Percentiles rank a stretch among this genome's conserved stretches.
Conservation (phyloP, 2,888 invertebrate species). For the Pemphredon lugubris region DNA sequence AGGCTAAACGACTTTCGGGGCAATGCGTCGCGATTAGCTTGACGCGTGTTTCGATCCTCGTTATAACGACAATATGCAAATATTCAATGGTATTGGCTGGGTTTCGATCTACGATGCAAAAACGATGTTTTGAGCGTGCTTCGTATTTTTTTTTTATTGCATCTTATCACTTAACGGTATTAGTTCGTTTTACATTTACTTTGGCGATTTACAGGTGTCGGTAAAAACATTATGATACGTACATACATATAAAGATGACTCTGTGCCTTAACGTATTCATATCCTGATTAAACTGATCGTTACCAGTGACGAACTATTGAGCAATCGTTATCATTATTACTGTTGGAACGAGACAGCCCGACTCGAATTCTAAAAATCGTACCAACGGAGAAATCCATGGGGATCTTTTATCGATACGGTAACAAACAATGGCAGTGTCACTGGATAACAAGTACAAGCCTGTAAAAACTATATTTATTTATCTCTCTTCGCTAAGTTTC, state of each 20-base stretch:
- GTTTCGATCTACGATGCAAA: neutral
- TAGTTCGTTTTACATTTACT: constrained; percentile 32
- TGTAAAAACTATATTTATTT: too few species aligned
- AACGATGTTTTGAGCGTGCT: neutral
- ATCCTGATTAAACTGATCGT: constrained; percentile 17
- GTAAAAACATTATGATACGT: constrained; percentile 61
- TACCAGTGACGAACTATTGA: constrained; percentile 47
- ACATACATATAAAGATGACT: constrained; percentile 25
- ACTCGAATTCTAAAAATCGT: constrained; percentile 1
- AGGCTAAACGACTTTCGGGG: neutral
- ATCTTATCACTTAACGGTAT: constrained; percentile 43
- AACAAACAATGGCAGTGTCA: too few species aligned
- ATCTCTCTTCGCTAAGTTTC: too few species aligned
- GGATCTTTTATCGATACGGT: too few species aligned
- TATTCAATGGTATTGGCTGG: neutral
- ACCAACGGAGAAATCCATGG: neutral
- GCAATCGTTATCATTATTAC: constrained; percentile 50
- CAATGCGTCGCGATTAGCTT: neutral
- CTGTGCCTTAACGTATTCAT: constrained; percentile 44
- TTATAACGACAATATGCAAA: too few species aligned
- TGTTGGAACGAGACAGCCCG: constrained; percentile 24
- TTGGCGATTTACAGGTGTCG: constrained; percentile 33
- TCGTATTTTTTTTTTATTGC: constrained; percentile 50
- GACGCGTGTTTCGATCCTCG: too few species aligned
- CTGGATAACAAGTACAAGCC: too few species aligned